These are phyloP conservation scores for Siphlonurus alternatus DNA, from an alignment of 2,888 invertebrate genomes.

Conservation along the genomic window DNA sequence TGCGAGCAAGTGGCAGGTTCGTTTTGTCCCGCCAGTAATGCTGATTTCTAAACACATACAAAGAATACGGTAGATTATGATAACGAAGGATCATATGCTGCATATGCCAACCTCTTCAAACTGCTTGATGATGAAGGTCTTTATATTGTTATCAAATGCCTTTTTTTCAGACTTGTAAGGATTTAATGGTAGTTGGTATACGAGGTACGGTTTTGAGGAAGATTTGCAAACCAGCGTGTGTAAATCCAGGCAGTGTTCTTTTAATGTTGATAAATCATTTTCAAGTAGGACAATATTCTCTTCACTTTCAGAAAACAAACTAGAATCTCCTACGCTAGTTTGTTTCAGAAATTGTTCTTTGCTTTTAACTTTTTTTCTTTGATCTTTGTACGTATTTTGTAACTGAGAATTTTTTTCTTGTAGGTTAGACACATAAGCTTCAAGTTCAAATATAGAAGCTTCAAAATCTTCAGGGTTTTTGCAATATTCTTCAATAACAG, in stretches of 20 bases:
- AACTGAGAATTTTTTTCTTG: neutral
- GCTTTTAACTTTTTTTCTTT: no score
- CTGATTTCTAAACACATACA: neutral
- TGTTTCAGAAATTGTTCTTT: no score
- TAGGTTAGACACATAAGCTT: neutral
- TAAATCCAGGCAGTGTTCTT: neutral
- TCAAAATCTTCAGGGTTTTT: no score
- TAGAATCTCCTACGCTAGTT: no score
- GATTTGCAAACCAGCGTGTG: neutral
- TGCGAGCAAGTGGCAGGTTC: neutral
- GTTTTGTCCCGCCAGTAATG: neutral
- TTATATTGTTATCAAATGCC: neutral
- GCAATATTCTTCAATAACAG: no score
- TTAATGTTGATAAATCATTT: neutral
- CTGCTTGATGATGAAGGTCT: neutral
- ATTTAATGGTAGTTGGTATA: neutral
- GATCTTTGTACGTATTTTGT: neutral
- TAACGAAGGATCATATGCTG: no score
- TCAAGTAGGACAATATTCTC: neutral
- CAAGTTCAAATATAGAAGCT: no score
- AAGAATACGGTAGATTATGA: neutral
- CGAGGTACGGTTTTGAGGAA: neutral
- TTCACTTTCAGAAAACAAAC: neutral
- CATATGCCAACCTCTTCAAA: neutral
- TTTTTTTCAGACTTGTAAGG: neutral